phyloP scores from a whole-genome alignment of 2,797 vertebrate species.

The Hemibagrus guttatus region DNA sequence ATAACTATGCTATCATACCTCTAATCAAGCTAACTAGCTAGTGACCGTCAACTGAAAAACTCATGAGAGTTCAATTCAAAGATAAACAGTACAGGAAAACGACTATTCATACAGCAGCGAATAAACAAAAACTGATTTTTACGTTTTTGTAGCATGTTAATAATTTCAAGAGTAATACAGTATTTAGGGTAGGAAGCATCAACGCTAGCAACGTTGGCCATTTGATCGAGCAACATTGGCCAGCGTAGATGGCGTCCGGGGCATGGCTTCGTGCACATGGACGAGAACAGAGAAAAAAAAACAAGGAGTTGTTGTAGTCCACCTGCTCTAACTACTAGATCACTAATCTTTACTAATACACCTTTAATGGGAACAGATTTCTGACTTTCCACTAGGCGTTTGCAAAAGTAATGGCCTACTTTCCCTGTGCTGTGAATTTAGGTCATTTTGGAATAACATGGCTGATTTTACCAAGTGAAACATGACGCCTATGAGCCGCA shows the following conservation, averaged over 20 bases:
- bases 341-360: background rate
- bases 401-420: slow-evolving; percentile 30
- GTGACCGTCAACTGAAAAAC: background rate
- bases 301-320: background rate
- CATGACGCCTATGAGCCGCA: background rate
- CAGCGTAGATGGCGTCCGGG: background rate
- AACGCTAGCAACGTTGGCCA: background rate
- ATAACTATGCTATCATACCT: background rate
- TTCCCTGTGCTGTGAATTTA: slow-evolving; percentile 29
- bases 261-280: background rate
- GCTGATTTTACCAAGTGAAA: slow-evolving; percentile 25
- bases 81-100: background rate
- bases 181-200: background rate
- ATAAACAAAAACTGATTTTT: background rate
- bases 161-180: background rate
- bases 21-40: background rate
- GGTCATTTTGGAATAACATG: slow-evolving; percentile 33
- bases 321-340: background rate
- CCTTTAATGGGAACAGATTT: background rate
- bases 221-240: background rate
- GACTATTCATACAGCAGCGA: background rate
- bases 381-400: background rate
- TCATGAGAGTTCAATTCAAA: background rate
- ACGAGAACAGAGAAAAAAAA: background rate
- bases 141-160: background rate